Conservation (phyloP, 1,140 invertebrate genomes). For the Drosophila busckii region DNA sequence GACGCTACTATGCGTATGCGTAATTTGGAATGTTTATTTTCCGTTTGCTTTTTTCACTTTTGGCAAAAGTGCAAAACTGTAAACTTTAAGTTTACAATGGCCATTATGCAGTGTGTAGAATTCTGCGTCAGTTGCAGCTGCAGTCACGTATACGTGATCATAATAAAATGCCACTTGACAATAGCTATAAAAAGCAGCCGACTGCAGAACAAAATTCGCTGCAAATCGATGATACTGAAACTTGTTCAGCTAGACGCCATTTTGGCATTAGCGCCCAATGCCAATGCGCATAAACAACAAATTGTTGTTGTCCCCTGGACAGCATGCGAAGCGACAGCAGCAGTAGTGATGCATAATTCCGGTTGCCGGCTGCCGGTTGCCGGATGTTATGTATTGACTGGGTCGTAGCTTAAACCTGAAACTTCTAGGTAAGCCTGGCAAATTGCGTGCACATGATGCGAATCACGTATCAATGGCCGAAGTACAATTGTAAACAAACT, state of each 20-base stretch:
- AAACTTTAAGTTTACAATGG: slow-evolving; percentile 6
- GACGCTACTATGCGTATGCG: too few relatives aligned
- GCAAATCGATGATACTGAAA: slow-evolving; percentile 40
- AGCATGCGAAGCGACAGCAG: slow-evolving; percentile 23
- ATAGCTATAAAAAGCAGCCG: slow-evolving; percentile 40
- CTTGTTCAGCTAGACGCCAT: slow-evolving; percentile 13
- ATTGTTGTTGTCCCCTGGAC: slow-evolving; percentile 28
- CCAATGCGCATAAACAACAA: slow-evolving; percentile 60
- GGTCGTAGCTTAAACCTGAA: slow-evolving; percentile 8
- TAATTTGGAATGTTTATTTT: too few relatives aligned
- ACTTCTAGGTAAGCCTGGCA: too few relatives aligned
- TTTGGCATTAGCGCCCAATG: slow-evolving; percentile 58
- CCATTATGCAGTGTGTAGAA: slow-evolving; percentile 3
- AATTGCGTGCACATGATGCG: slow-evolving; percentile 42
- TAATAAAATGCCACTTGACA: slow-evolving; percentile 45
- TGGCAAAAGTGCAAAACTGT: slow-evolving; percentile 6
- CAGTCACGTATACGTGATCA: slow-evolving; percentile 45
- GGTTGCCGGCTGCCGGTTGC: too few relatives aligned
- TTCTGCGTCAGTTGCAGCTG: slow-evolving; percentile 23
- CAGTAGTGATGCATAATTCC: slow-evolving; percentile 57
- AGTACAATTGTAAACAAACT: slow-evolving; percentile 4
- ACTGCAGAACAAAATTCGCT: slow-evolving; percentile 22
- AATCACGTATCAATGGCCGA: background rate
- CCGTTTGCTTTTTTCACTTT: background rate
- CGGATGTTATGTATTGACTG: slow-evolving; percentile 51